Base-by-base conservation (phyloP, 2,113 vertebrate genomes). In the Beaufortia kweichowensis region DNA sequence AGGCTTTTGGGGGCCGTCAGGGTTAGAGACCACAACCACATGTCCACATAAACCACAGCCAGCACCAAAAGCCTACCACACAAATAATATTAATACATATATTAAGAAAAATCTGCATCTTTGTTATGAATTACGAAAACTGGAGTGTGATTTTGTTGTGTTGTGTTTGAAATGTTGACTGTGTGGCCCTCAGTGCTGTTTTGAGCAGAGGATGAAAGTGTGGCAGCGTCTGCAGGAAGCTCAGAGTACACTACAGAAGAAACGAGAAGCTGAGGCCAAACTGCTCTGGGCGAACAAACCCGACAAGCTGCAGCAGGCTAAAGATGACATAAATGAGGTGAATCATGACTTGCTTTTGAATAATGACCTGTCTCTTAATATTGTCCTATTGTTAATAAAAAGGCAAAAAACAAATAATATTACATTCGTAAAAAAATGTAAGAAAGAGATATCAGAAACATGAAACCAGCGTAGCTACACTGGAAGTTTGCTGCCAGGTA, bases 201-300 rank as follows among this genome's bases (percentile, higher is more conserved):
- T 99, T 35, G 96, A 98, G 90, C 97, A 98, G 83, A 95, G 96
- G 35, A 94, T 95, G 87, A 95, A 94, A 84, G 91, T 86, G 0
- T 99, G 97, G 97, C 97, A 99, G 86, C 90, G 94, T n/a, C 98
- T 96, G 95, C 97, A 98, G 87, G 96, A 99, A 2, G 95, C 95
- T 69, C 96, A 97, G 81, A 84, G 89, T 86, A 93, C 88, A 0
- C 90, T 99, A 69, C 96, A 98, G 89, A 98, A 97, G 91, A 98
- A 97, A 87, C 92, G 97, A 53, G 97, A 99, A 84, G 88, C 90
- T 0, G 97, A 99, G 79, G 96, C 96, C 67, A 93, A 96, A 80
- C 90, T 99, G 68, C 91, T 97, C 28, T 98, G 96, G 96, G 95
- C 97, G 78, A 98, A 96, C 89, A 99, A 98, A 82, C 96, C 96